These are phyloP conservation scores for Luscinia megarhynchos DNA, from an alignment of 2,797 vertebrate species.

Conservation along the genomic window DNA sequence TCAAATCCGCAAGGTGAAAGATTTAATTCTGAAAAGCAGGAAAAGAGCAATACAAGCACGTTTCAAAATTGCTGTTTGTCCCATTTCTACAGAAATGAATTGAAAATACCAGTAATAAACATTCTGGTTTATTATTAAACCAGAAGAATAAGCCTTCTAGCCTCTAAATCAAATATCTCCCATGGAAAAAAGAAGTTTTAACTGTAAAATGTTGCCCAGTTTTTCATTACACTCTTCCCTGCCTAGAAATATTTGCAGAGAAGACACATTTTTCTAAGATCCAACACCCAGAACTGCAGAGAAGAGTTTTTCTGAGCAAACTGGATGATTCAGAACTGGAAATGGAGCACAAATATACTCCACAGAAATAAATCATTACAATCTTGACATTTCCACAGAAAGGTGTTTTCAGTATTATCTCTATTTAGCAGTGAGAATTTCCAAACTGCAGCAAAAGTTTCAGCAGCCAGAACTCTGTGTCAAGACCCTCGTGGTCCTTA, in stretches of 20 bases:
- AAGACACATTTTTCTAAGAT: not conserved
- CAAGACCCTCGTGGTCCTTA: not conserved
- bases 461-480: not conserved
- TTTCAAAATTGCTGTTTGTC: not conserved
- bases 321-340: not conserved
- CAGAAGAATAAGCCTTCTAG: not conserved
- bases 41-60: not conserved
- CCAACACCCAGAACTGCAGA: not conserved
- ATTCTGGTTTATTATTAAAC: not conserved
- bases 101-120: not conserved
- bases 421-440: not conserved
- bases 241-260: not conserved
- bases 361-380: not conserved
- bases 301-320: not conserved
- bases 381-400: not conserved
- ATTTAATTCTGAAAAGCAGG: not conserved
- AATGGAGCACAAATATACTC: not conserved
- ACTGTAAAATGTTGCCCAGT: not conserved
- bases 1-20: not conserved
- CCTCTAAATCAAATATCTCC: not conserved
- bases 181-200: not conserved
- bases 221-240: not conserved
- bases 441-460: not conserved
- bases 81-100: not conserved
- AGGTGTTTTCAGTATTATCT: not conserved